Evolutionary conservation across 2,888 invertebrate genomes (phyloP), one percentile per base, ranked within the genome.

Genomic region (Lissonota sp.): DNA sequence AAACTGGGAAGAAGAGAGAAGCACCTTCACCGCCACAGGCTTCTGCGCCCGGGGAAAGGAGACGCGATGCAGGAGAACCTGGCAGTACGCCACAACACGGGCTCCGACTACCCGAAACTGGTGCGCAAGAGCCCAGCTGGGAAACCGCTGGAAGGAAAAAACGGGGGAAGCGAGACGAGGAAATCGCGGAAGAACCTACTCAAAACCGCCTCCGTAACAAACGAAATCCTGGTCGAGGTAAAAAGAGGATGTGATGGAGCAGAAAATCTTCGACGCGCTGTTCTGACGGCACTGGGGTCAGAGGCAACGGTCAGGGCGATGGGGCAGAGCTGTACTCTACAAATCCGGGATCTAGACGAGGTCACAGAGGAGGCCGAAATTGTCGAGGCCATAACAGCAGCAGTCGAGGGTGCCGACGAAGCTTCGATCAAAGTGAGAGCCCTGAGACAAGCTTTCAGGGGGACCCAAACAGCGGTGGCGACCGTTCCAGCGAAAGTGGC

Each of bases 291-390:
- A 2, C 14, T 44, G 0, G 60, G 42, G 6, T 7, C n/a, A 1
- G 6, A 60, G 14, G 60, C 0, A 7, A 14, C 60, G 7, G 55
- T 69, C 6, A 6, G 55, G 37, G n/a, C 69, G 39, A 39, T 69
- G 10, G 69, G n/a, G 5, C 69, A 39, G 53, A 69, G 51, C 46
- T 26, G 10, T 10, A 62, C 71, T 10, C 16, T 71, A 5, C 16
- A 71, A 37, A 60, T 71, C n/a, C 46, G 58, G 4, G 72, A 72
- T 37, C 42, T 72, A 1, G 72, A 62, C 12, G 60, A 60, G 39
- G 46, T 62, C 46, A 40, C 60, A 2, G 60, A 16, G 14, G 46
- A 72, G 44, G 14, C 0, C 0, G 72, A 72, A 6, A 37, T 72
- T 0, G 42, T 12, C 1, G 60, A 6, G 6, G 60, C 60, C 1